A percentile compares a stretch with the other conserved stretches of the same genome.
Conservation (phyloP, 2,113 vertebrate genomes). For the Limanda limanda region DNA sequence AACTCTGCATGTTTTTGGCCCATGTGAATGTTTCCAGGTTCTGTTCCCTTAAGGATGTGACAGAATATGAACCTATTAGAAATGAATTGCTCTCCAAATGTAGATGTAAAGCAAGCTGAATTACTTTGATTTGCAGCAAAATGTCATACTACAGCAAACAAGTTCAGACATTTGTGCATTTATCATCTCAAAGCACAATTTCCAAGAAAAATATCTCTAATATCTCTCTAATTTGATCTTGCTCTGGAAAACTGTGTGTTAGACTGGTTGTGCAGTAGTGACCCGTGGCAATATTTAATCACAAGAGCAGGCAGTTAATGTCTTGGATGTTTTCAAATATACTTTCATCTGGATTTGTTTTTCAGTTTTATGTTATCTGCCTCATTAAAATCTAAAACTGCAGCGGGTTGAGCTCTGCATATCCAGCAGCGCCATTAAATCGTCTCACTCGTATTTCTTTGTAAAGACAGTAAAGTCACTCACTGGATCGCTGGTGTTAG, state of each 20-base stretch:
- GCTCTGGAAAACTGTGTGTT: background rate
- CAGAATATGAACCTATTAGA: background rate
- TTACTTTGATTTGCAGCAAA: background rate
- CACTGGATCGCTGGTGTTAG: background rate
- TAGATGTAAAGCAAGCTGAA: background rate
- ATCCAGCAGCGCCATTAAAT: conserved; percentile 3
- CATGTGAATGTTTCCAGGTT: background rate
- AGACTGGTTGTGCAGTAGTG: conserved; percentile 5
- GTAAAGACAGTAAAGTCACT: background rate
- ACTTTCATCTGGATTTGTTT: background rate
- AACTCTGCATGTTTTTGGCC: conserved; percentile 22
- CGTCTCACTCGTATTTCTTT: conserved; percentile 4
- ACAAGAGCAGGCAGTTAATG: conserved; percentile 16
- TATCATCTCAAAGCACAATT: background rate
- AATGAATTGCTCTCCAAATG: no score
- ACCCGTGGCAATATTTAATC: conserved; percentile 13
- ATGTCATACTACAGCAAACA: background rate
- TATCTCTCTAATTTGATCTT: background rate
- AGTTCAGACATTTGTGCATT: background rate
- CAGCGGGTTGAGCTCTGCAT: background rate
- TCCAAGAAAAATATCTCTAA: background rate
- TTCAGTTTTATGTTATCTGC: conserved; percentile 26
- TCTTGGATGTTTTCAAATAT: conserved; percentile 12
- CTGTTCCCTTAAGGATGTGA: background rate
- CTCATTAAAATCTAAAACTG: conserved; percentile 9